These are phyloP conservation scores for Grammomys dolichurus DNA, from an alignment of 2,113 vertebrate genomes.

Conservation along the genomic window DNA sequence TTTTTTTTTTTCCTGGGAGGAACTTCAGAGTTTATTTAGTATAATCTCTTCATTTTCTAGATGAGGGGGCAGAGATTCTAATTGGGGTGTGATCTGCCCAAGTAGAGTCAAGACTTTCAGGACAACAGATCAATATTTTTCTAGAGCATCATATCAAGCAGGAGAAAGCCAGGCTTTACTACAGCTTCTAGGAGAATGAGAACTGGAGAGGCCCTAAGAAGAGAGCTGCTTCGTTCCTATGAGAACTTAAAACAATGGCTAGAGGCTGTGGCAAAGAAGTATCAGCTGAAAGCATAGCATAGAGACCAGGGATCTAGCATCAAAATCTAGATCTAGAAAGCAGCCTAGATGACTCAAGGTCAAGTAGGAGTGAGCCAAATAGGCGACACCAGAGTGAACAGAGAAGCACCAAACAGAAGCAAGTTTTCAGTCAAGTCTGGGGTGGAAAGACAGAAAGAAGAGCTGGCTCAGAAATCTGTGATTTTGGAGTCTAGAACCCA, in stretches of 20 bases:
- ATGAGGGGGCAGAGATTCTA: neutral
- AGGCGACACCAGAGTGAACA: neutral
- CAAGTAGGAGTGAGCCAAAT: neutral
- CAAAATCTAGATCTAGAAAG: neutral
- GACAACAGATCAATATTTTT: neutral
- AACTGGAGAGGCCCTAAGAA: neutral
- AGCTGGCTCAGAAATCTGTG: slow-evolving; percentile 6
- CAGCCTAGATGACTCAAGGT: neutral
- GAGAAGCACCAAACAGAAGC: neutral
- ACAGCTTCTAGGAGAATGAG: neutral
- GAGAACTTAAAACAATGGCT: neutral
- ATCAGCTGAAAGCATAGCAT: neutral
- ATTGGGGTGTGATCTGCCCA: neutral
- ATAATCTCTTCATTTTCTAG: neutral
- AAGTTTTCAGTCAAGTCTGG: neutral
- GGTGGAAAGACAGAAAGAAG: slow-evolving; percentile 1
- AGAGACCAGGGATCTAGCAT: neutral
- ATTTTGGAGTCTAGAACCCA: neutral
- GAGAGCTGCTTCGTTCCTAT: neutral
- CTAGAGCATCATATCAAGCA: neutral
- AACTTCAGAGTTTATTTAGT: neutral
- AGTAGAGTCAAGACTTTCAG: neutral
- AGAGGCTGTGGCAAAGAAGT: neutral
- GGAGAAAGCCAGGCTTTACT: neutral
- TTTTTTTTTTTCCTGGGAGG: neutral